Evolutionary conservation across 2,888 invertebrate genomes (phyloP), one percentile per base, ranked within the genome.

Genomic region (Peribatodes rhomboidaria): DNA sequence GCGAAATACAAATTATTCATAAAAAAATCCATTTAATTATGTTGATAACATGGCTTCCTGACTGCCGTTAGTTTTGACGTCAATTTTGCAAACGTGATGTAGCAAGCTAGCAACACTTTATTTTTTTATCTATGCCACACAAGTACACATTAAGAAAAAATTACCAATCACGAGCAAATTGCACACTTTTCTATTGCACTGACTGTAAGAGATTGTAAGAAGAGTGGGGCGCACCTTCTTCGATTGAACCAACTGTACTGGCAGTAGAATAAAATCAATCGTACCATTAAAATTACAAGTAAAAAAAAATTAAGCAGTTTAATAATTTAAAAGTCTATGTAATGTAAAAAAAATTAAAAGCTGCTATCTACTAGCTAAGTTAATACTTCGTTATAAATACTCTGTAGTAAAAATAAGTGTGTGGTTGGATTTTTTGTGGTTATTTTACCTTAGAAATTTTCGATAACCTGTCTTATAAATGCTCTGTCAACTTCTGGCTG

Each of bases 371-470:
- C 73, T 73, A 79, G 73, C 80, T 84, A 84, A 83, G 85, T 83
- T 87, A 87, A 88, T 87, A 87, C 87, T 87, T 85, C 52, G 80
- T 71, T 70, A 78, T 78, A 78, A 87, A 87, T 86, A 87, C 85
- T 86, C 78, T 70, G 74, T 61, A 74, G 65, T 75, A 69, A 72
- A 75, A 72, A 75, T 60, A 66, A 54, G 46, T 56, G 50, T 22
- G 56, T 35, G 33, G 60, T 16, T 31, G 61, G 37, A 49, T 56
- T 46, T 47, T 47, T 60, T 65, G 67, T 60, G 59, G 55, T 65
- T 70, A 67, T 70, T 74, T 65, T 50, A 61, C 35, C 16, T 46
- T 49, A 16, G n/a, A 37, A 37, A 14, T n/a, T 1, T 37, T 2
- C 13, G 0, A 37, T 6, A 37, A 37, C n/a, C n/a, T n/a, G n/a